Percentiles rank a stretch among this genome's conserved stretches.
These are phyloP conservation scores for Thomomys bottae DNA, from an alignment of 2,113 vertebrate genomes.

Conservation along the genomic window DNA sequence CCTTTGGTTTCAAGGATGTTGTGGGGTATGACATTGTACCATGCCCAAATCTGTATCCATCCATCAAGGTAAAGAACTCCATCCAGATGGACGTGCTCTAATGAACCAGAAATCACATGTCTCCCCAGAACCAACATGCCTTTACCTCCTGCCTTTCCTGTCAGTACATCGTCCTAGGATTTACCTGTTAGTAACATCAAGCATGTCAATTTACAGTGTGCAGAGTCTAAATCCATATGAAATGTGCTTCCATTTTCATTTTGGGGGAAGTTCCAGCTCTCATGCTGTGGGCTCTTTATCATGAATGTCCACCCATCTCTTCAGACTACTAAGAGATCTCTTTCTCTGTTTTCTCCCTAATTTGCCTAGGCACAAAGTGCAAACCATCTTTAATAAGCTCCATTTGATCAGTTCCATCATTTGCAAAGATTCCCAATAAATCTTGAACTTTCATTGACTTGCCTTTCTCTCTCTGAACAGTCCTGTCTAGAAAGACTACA, in stretches of 20 bases:
- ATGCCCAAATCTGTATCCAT: not conserved
- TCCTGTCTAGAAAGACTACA: not conserved
- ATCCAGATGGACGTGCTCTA: constrained; percentile 37
- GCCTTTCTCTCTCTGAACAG: not conserved
- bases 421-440: constrained; percentile 11
- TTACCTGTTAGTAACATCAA: not conserved
- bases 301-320: not conserved
- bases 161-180: not conserved
- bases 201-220: not conserved
- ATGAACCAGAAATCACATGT: constrained; percentile 17
- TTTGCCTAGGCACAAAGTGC: not conserved
- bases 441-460: not conserved
- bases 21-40: not conserved
- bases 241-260: not conserved
- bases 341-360: not conserved
- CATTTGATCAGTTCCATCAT: not conserved
- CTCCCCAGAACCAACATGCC: not conserved
- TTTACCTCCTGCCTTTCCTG: not conserved
- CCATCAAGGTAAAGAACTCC: constrained; percentile 39
- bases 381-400: not conserved
- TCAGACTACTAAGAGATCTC: not conserved
- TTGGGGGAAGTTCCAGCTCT: not conserved
- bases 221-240: not conserved
- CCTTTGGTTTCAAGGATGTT: not conserved
- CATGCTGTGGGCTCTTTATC: not conserved